Evolutionary conservation across 2,888 invertebrate genomes (phyloP).

Genomic region (Diarsia mendica): DNA sequence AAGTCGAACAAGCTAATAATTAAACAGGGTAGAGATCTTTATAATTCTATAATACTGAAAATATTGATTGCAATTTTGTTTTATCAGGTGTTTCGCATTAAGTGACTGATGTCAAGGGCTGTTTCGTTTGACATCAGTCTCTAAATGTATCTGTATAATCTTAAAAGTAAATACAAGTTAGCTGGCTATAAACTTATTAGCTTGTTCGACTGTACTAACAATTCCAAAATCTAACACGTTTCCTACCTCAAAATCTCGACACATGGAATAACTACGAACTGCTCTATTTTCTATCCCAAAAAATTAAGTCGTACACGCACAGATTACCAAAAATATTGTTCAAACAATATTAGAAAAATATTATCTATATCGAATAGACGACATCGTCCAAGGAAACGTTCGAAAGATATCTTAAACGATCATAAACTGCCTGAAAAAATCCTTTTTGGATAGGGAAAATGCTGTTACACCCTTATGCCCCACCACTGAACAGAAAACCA

Average conservation of each 20-base stretch:
- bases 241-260: conserved; percentile 1
- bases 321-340: conserved; percentile 53
- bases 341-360: conserved; percentile 63
- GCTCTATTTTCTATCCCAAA: conserved; percentile 19
- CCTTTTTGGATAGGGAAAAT: conserved; percentile 66
- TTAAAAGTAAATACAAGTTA: no score
- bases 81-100: no score
- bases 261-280: conserved; percentile 28
- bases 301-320: conserved; percentile 32
- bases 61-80: no score
- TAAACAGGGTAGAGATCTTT: no score
- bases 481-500: not conserved
- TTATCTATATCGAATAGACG: conserved; percentile 59
- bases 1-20: no score
- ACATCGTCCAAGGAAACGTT: conserved; percentile 55
- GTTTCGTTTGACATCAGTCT: no score
- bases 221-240: conserved; percentile 6
- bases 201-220: no score
- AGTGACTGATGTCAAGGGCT: no score
- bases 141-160: no score
- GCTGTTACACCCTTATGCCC: conserved; percentile 20
- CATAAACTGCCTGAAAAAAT: conserved; percentile 75
- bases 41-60: no score
- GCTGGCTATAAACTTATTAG: no score
- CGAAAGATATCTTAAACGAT: conserved; percentile 72